Conservation (phyloP, 2,113 vertebrate species). For the Lamprologus tigripictilis region DNA sequence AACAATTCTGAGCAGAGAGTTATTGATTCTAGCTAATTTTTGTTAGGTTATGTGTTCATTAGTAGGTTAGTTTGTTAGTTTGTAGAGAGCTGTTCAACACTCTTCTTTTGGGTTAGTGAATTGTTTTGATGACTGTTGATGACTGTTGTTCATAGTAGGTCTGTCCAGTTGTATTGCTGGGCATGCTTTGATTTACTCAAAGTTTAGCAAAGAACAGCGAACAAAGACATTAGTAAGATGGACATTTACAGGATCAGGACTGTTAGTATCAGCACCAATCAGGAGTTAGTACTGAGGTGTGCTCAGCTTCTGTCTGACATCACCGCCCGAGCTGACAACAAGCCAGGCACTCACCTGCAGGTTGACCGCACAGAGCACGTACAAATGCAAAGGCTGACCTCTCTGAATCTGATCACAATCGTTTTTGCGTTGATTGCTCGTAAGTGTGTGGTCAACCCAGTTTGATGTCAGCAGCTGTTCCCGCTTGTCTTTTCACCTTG, state of each 20-base stretch:
- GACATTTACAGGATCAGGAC: not conserved
- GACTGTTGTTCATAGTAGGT: not conserved
- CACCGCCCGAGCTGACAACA: not conserved
- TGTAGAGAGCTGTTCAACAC: conserved; percentile 11
- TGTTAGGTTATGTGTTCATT: conserved; percentile 56
- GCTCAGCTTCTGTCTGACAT: not conserved
- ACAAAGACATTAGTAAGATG: conserved; percentile 35
- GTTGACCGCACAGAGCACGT: conserved; percentile 40
- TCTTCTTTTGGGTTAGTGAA: conserved; percentile 39
- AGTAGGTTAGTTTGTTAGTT: conserved; percentile 70
- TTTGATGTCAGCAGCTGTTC: not conserved
- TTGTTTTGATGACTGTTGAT: not conserved
- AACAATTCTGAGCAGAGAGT: not conserved
- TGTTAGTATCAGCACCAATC: conserved; percentile 34
- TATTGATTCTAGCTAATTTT: conserved; percentile 22
- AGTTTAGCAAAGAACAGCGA: not conserved
- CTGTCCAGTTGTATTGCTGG: not conserved
- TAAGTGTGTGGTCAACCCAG: conserved; percentile 39
- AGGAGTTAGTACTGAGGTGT: conserved; percentile 4
- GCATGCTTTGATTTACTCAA: conserved; percentile 2
- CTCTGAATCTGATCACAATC: not conserved
- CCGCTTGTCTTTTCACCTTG: not conserved
- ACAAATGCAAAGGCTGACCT: not conserved
- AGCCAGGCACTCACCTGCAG: conserved; percentile 22
- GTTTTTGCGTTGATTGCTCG: not conserved